Base-by-base conservation (phyloP, 2,113 vertebrate genomes). In the Talpa occidentalis region DNA sequence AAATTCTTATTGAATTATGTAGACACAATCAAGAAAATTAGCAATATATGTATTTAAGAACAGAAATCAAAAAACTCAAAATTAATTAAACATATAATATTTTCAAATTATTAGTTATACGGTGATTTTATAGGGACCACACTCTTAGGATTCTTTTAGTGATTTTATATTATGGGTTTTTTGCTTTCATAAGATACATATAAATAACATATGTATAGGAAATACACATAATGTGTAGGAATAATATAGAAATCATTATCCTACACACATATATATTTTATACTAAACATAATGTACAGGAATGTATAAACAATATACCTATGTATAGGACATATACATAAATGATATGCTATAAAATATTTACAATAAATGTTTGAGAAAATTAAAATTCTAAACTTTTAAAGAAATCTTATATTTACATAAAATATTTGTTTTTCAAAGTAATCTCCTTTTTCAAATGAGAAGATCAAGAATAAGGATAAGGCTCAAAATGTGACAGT, bases 1-100 rank as follows among this genome's bases (percentile, higher is more conserved):
- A 97, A 97, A 95, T 91, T 67, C 7, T 95, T 94, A 97, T 92
- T 98, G 73, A 92, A 95, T 95, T 96, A 96, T 95, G 11, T 73
- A 96, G 93, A 95, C 72, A 76, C 82, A 95, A 62, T 54, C 90
- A 88, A 42, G 59, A 78, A 91, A 89, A 19, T 90, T 49, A 66
- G 17, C 32, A 91, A 93, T 4, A 77, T 72, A 6, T 54, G 4
- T 47, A 5, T 74, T 80, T 78, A 95, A 97, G 94, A 77, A 95
- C 19, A 86, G 47, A 91, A 85, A 88, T 81, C 67, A 89, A 30
- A 90, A 96, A 94, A 96, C 90, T 92, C 2, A 19, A 24, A 94
- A 93, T 94, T 2, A 76, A 64, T 97, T 93, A 94, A 93, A 94
- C 59, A 49, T 28, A 70, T 5, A 67, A 49, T 85, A 88, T 92